phyloP scores from a whole-genome alignment of 1,140 invertebrate species.

The Micrasema longulum region DNA sequence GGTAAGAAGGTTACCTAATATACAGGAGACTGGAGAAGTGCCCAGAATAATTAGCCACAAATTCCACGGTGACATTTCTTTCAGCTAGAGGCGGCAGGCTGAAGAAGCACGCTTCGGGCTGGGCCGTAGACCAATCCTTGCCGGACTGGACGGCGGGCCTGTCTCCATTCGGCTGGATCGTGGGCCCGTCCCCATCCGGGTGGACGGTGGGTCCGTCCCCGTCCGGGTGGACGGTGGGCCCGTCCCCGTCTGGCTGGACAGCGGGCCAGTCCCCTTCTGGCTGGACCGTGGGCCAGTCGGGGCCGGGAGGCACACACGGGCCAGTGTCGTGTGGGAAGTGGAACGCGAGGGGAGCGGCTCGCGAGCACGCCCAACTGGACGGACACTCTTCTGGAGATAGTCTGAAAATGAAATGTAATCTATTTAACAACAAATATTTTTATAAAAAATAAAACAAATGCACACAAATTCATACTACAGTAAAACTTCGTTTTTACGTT shows the following conservation, averaged over 20 bases:
- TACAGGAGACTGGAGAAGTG: conserved; percentile 48
- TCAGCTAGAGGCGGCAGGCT: conserved; percentile 57
- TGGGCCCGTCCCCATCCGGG: neutral
- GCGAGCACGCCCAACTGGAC: conserved; percentile 18
- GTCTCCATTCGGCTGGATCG: neutral
- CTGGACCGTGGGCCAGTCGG: neutral
- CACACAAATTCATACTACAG: too few relatives aligned
- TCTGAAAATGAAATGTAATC: conserved; percentile 35
- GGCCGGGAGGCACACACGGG: too few relatives aligned
- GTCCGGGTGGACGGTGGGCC: neutral
- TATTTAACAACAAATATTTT: too few relatives aligned
- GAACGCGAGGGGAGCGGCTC: conserved; percentile 27
- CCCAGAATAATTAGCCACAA: conserved; percentile 46
- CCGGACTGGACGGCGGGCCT: neutral
- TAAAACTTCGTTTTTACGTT: too few relatives aligned
- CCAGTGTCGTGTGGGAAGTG: conserved; percentile 33
- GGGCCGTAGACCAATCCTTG: conserved; percentile 29
- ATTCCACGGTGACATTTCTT: conserved; percentile 51
- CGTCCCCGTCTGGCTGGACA: neutral
- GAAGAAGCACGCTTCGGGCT: conserved; percentile 54
- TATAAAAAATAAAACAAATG: too few relatives aligned
- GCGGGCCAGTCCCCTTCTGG: neutral
- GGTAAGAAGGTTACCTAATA: conserved; percentile 50
- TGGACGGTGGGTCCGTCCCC: neutral
- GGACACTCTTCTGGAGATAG: conserved; percentile 45